A percentile compares a stretch with the other conserved stretches of the same genome.
phyloP scores from a whole-genome alignment of 2,113 vertebrate genomes.

The Dasyornis broadbenti region DNA sequence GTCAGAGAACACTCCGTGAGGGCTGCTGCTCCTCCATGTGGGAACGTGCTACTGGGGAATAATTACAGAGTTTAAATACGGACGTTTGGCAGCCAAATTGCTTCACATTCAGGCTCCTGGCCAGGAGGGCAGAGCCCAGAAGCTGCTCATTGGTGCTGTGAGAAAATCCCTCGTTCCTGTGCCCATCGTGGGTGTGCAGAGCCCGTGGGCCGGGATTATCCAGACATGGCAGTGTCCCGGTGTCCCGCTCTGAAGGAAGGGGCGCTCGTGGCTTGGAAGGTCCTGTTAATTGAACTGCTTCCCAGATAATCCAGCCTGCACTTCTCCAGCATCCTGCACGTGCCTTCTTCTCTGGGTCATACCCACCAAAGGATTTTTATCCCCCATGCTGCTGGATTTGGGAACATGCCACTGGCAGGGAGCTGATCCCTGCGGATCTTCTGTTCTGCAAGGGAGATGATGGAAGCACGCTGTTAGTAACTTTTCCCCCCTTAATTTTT shows the following conservation, averaged over 20 bases:
- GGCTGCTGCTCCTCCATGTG: constrained; percentile 25
- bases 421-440: neutral
- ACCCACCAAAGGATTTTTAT: neutral
- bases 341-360: neutral
- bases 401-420: fast-evolving
- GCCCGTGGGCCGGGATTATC: neutral
- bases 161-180: neutral
- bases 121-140: constrained; percentile 26
- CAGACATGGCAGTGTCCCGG: fast-evolving
- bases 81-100: constrained; percentile 10
- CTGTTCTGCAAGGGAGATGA: neutral
- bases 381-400: neutral
- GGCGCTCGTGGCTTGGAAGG: fast-evolving
- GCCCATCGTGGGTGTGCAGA: neutral
- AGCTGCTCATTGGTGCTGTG: neutral
- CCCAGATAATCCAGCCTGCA: neutral
- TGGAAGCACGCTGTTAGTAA: neutral
- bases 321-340: fast-evolving
- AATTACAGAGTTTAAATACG: constrained; percentile 20
- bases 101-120: constrained; percentile 18
- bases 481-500: neutral
- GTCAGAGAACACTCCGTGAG: neutral
- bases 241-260: neutral
- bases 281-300: fast-evolving
- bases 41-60: neutral